A percentile compares a stretch with the other conserved stretches of the same genome.
These are phyloP conservation scores for Rambutsinella grinnellia DNA, from an alignment of 2,888 invertebrate species.

Conservation along the genomic window DNA sequence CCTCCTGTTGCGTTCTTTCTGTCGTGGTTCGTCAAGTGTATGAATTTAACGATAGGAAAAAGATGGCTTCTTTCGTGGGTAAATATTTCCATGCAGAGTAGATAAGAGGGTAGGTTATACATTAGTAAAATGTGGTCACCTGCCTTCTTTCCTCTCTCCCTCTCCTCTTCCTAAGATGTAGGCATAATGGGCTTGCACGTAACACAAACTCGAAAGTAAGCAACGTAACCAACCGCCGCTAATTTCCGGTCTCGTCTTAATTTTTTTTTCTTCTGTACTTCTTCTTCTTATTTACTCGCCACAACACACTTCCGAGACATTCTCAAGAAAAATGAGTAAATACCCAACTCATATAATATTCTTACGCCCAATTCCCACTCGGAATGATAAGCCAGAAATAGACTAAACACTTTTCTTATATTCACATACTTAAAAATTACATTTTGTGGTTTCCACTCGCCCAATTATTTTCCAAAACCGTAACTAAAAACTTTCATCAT, in stretches of 20 bases:
- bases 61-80: neutral
- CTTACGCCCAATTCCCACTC: neutral
- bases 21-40: constrained; percentile 51
- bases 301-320: constrained; percentile 56
- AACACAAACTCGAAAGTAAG: constrained; percentile 12
- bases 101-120: neutral
- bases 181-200: constrained; percentile 1
- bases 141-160: constrained; percentile 25
- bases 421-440: constrained; percentile 24
- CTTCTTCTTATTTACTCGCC: constrained; percentile 39
- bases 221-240: constrained; percentile 44
- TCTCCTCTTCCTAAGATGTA: constrained; percentile 13
- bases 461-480: constrained; percentile 6
- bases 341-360: too few relatives aligned
- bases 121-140: constrained; percentile 38
- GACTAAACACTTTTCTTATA: constrained; percentile 2
- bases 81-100: neutral
- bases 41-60: neutral
- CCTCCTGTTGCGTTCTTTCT: constrained; percentile 47
- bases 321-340: constrained; percentile 27
- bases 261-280: neutral
- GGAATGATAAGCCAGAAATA: constrained; percentile 7
- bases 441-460: constrained; percentile 33
- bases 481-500: too few relatives aligned
- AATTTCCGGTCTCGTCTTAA: constrained; percentile 43